A percentile compares a stretch with the other conserved stretches of the same genome.
phyloP scores from a whole-genome alignment of 2,797 vertebrate species.

The Gobio occitaniae region DNA sequence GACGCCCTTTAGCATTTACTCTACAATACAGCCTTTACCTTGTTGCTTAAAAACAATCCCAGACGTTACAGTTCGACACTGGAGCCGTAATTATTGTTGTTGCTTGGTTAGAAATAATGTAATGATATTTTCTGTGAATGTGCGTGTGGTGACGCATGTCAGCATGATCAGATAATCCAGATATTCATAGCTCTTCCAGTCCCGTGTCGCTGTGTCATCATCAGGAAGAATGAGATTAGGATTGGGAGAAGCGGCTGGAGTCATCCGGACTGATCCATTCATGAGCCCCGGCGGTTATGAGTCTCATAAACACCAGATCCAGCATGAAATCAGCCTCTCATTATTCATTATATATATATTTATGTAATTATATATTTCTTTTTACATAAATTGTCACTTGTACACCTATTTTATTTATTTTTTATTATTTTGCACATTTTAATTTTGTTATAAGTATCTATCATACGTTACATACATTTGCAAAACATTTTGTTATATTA shows the following conservation, averaged over 20 bases:
- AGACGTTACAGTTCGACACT: neutral
- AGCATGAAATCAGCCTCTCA: too few species aligned
- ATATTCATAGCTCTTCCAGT: neutral
- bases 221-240: constrained; percentile 56
- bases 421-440: too few species aligned
- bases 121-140: neutral
- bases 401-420: too few species aligned
- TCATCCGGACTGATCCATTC: neutral
- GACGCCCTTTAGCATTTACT: neutral
- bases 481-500: too few species aligned
- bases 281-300: neutral
- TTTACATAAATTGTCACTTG: neutral
- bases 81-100: neutral
- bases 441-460: too few species aligned
- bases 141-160: neutral
- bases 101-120: neutral
- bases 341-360: too few species aligned
- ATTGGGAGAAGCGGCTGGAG: constrained; percentile 12
- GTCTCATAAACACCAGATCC: neutral
- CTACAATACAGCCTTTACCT: rapidly evolving
- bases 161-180: neutral
- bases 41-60: neutral
- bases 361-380: too few species aligned
- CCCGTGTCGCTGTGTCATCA: constrained; percentile 9
- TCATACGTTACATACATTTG: too few species aligned